Conservation (phyloP, 2,113 vertebrate genomes). For the Chaetodon auriga region DNA sequence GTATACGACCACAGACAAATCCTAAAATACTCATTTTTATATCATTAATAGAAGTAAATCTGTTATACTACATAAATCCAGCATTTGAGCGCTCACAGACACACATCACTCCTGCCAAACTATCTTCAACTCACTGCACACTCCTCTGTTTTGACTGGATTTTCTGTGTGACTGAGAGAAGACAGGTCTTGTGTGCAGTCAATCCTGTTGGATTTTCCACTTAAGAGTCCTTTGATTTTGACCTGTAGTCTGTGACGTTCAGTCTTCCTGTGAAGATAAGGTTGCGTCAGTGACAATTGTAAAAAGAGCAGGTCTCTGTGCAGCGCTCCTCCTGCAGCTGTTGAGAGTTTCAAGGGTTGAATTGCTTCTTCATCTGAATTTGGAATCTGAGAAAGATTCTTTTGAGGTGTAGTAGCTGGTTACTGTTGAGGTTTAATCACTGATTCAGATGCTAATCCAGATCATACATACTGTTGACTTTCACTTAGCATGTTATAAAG, state of each 20-base stretch:
- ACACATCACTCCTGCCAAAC: not conserved
- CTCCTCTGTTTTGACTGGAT: not conserved
- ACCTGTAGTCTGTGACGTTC: not conserved
- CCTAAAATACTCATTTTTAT: not conserved
- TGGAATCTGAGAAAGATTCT: not conserved
- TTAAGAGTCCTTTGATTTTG: not conserved
- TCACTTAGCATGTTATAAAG: slow-evolving; percentile 39
- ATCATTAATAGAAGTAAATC: not conserved
- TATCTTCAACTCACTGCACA: not conserved
- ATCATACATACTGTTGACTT: slow-evolving; percentile 53
- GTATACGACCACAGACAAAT: not conserved
- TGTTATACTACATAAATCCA: not conserved
- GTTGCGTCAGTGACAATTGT: too few relatives aligned
- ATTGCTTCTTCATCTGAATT: not conserved
- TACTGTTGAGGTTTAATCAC: slow-evolving; percentile 5
- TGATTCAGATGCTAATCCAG: slow-evolving; percentile 33
- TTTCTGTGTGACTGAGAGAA: not conserved
- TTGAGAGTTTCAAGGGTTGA: not conserved
- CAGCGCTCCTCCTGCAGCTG: not conserved
- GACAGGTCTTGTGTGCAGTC: not conserved
- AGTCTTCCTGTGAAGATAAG: too few relatives aligned
- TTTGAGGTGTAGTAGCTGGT: not conserved
- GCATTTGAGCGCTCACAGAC: not conserved
- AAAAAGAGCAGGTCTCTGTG: not conserved
- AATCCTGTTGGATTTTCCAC: not conserved